A percentile compares a stretch with the other conserved stretches of the same genome.
phyloP scores from a whole-genome alignment of 2,888 invertebrate genomes.

The Nomada lathburiana region DNA sequence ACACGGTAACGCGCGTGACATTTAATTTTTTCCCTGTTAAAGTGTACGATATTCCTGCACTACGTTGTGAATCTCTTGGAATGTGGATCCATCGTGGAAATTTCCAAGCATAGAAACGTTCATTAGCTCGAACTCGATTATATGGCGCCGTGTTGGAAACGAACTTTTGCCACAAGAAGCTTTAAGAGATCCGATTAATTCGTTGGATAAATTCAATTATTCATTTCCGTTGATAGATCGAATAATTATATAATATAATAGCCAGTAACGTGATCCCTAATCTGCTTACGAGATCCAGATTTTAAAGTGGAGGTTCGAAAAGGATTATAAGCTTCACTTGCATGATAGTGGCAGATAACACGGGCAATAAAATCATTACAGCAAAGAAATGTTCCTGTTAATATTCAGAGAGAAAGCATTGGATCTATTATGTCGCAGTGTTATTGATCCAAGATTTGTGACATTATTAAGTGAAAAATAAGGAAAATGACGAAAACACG shows the following conservation, averaged over 20 bases:
- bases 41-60: background rate
- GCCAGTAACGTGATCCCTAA: background rate
- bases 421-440: no score
- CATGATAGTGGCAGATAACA: no score
- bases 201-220: slow-evolving; percentile 15
- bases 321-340: no score
- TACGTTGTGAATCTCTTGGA: slow-evolving; percentile 4
- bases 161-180: background rate
- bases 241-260: background rate
- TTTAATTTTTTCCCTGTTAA: background rate
- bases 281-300: background rate
- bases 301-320: no score
- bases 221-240: slow-evolving; percentile 20
- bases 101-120: background rate
- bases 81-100: background rate
- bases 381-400: no score
- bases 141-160: background rate
- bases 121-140: slow-evolving; percentile 8
- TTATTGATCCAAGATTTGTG: no score
- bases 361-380: no score
- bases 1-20: no score
- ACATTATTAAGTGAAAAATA: no score
- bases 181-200: slow-evolving; percentile 31
- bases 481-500: no score
- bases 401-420: no score